A percentile compares a stretch with the other conserved stretches of the same genome.
Conservation (phyloP, 2,888 invertebrate genomes). For the Chaitophorus viminalis region DNA sequence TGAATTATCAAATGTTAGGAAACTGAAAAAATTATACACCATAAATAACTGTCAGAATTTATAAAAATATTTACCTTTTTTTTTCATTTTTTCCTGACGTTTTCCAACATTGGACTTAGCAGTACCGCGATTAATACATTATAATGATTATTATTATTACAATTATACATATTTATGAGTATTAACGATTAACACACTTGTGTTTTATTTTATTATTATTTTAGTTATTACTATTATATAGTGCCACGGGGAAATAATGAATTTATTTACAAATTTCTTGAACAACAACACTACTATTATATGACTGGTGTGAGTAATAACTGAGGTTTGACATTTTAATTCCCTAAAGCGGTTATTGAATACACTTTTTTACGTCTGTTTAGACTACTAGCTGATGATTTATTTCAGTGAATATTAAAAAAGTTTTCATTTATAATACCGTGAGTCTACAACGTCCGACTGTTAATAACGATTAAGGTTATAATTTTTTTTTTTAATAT, state of each 20-base stretch:
- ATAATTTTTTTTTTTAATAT: constrained; percentile 23
- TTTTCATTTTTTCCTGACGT: neutral
- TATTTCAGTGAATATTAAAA: constrained; percentile 54
- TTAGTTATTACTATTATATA: no score
- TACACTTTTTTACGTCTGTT: constrained; percentile 28
- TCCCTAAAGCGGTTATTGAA: constrained; percentile 44
- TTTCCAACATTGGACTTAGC: neutral
- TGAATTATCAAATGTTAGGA: neutral
- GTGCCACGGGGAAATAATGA: neutral
- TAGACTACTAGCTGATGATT: constrained; percentile 44
- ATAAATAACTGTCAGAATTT: neutral
- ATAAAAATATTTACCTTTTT: neutral
- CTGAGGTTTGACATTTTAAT: constrained; percentile 50
- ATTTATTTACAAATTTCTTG: neutral
- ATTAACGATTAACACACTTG: no score
- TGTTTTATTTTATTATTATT: no score
- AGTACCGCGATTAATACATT: no score
- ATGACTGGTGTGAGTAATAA: constrained; percentile 2
- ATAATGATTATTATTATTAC: no score
- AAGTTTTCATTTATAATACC: constrained; percentile 54
- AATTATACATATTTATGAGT: no score
- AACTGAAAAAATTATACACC: neutral
- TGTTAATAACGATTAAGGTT: constrained; percentile 57
- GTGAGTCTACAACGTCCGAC: constrained; percentile 23
- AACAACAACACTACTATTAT: no score